Percentiles rank a stretch among this genome's conserved stretches.
phyloP scores from a whole-genome alignment of 2,888 invertebrate genomes.

The Cancer borealis region DNA sequence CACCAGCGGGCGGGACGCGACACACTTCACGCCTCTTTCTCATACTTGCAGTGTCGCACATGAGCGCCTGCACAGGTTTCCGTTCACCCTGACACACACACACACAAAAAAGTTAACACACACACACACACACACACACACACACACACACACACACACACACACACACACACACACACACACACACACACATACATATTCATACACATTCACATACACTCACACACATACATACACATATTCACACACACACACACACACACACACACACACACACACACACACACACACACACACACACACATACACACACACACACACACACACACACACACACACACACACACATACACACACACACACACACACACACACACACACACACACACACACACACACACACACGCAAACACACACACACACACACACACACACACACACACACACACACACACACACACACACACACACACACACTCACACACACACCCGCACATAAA shows the following conservation, averaged over 20 bases:
- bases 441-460: not conserved
- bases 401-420: not conserved
- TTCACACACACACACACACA: not conserved
- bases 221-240: not conserved
- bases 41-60: not conserved
- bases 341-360: not conserved
- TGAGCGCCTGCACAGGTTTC: not conserved
- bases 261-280: not conserved
- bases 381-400: not conserved
- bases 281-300: not conserved
- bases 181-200: not conserved
- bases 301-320: slow-evolving; percentile 27
- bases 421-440: not conserved
- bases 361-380: too few relatives aligned
- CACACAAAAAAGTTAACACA: too few relatives aligned
- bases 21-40: not conserved
- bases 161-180: not conserved
- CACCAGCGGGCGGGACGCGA: not conserved
- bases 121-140: too few relatives aligned
- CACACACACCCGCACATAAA: not conserved
- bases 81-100: not conserved
- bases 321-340: slow-evolving; percentile 36
- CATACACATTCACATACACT: not conserved
- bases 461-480: not conserved
- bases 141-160: not conserved